These are phyloP conservation scores for Podocnemis expansa DNA, from an alignment of 2,113 vertebrate genomes.

Conservation along the genomic window DNA sequence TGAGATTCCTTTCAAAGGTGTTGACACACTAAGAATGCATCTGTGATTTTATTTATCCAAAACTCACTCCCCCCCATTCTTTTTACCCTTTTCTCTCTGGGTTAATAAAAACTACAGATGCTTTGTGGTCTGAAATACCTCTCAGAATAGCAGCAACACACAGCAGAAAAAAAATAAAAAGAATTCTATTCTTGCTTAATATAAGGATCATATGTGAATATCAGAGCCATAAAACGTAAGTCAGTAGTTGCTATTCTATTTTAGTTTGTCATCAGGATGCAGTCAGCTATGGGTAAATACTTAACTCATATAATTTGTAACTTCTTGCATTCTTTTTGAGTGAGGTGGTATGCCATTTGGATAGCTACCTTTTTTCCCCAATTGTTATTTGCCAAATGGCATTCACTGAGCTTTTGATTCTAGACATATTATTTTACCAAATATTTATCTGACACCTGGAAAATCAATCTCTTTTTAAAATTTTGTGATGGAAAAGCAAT, in stretches of 20 bases:
- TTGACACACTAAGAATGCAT: not conserved
- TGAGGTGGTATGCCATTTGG: not conserved
- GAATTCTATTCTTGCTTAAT: not conserved
- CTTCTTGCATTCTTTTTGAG: slow-evolving; percentile 1
- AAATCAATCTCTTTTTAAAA: slow-evolving; percentile 43
- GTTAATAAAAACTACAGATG: not conserved
- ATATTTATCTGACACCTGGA: slow-evolving; percentile 66
- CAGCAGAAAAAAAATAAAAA: not conserved
- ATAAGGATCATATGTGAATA: not conserved
- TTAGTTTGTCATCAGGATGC: not conserved
- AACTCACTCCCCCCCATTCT: not conserved
- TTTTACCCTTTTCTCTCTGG: not conserved
- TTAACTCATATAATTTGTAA: not conserved
- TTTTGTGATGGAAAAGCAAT: slow-evolving; percentile 64
- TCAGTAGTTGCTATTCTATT: not conserved
- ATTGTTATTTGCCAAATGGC: slow-evolving; percentile 1
- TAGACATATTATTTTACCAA: slow-evolving; percentile 34
- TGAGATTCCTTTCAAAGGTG: not conserved
- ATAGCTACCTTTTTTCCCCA: not conserved
- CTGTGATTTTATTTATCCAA: not conserved
- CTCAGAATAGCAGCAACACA: not conserved
- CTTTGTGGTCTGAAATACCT: not conserved
- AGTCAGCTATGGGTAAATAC: not conserved
- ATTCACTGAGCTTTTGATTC: slow-evolving; percentile 42
- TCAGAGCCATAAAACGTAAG: not conserved